phyloP scores from a whole-genome alignment of 53 echinoderm and acorn worm genomes.

The Holothuria scabra region DNA sequence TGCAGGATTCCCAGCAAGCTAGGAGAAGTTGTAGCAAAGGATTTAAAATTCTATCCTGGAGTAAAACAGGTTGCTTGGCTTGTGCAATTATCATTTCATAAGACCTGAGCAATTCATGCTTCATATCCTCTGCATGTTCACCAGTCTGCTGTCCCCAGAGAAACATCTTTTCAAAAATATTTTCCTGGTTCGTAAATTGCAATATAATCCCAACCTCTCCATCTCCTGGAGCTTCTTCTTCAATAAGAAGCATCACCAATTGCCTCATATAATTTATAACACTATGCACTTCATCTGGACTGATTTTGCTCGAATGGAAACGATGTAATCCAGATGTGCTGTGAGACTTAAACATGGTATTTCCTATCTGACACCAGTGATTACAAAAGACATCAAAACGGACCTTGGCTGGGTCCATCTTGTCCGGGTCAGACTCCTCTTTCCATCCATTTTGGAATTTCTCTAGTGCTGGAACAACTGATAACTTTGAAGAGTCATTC shows the following conservation, averaged over 20 bases:
- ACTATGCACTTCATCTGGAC: slow-evolving; percentile 83
- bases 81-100: slow-evolving; percentile 88
- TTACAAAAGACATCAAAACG: slow-evolving; percentile 86
- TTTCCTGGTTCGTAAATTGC: slow-evolving; percentile 73
- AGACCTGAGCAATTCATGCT: slow-evolving; percentile 77
- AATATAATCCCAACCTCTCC: slow-evolving; percentile 84
- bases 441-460: background rate
- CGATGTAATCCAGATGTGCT: slow-evolving; percentile 49
- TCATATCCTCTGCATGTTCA: slow-evolving; percentile 81
- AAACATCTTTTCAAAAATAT: slow-evolving; percentile 79
- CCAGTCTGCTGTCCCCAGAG: slow-evolving; percentile 81
- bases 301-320: slow-evolving; percentile 60
- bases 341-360: slow-evolving; percentile 66
- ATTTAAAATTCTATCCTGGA: slow-evolving; percentile 88
- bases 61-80: slow-evolving; percentile 80
- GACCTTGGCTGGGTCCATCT: slow-evolving; percentile 54
- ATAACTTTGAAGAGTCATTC: slow-evolving; percentile 15
- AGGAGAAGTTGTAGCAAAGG: slow-evolving; percentile 83
- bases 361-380: slow-evolving; percentile 89
- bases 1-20: slow-evolving; percentile 74
- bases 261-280: slow-evolving; percentile 90
- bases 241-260: slow-evolving; percentile 93
- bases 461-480: background rate
- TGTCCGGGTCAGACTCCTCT: slow-evolving; percentile 36
- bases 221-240: slow-evolving; percentile 74